Evolutionary conservation across 2,888 invertebrate species (phyloP).

Genomic region (Cylloceria caligata): DNA sequence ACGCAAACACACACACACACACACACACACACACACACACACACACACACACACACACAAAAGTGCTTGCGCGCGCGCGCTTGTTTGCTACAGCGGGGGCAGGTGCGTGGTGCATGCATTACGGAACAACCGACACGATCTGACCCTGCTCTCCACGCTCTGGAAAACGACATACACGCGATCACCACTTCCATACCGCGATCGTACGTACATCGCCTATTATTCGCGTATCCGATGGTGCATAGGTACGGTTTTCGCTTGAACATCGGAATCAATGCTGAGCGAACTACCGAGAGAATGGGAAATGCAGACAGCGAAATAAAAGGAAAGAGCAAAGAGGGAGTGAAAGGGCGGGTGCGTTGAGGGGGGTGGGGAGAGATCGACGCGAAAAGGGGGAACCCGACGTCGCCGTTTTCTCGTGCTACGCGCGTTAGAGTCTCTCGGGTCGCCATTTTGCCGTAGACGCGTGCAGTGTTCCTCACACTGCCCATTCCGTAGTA

Average conservation of each 20-base stretch:
- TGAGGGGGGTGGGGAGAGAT: slow-evolving; percentile 33
- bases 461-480: not conserved
- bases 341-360: slow-evolving; percentile 53
- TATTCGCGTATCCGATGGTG: not conserved
- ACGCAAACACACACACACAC: no score
- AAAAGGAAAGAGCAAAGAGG: slow-evolving; percentile 29
- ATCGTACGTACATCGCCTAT: not conserved
- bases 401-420: slow-evolving; percentile 58
- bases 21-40: no score
- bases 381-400: slow-evolving; percentile 47
- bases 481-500: not conserved
- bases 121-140: slow-evolving; percentile 23
- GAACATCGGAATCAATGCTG: slow-evolving; percentile 16
- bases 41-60: no score
- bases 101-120: slow-evolving; percentile 72
- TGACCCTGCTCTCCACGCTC: slow-evolving; percentile 28
- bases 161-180: slow-evolving; percentile 2
- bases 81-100: slow-evolving; percentile 62
- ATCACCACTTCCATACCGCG: slow-evolving; percentile 1
- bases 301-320: slow-evolving; percentile 23
- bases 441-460: slow-evolving; percentile 65
- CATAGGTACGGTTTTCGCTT: not conserved
- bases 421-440: slow-evolving; percentile 66
- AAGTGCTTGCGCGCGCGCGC: not conserved
- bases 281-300: not conserved